Percentiles rank a stretch among this genome's conserved stretches.
Conservation (phyloP, 2,888 invertebrate genomes). For the Amphimallon solstitiale region DNA sequence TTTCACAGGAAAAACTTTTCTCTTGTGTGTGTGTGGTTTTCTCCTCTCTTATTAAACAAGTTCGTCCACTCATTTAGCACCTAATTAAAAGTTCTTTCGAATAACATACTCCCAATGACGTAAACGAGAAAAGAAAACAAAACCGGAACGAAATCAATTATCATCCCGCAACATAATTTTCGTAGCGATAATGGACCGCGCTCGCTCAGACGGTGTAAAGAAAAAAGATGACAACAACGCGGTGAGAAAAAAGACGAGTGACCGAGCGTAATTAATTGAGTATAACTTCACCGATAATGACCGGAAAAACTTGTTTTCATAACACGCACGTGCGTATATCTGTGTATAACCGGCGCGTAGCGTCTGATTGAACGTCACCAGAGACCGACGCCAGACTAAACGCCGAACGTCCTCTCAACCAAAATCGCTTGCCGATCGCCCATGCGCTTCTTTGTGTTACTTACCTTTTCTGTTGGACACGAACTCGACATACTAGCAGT, state of each 20-base stretch:
- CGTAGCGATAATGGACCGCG: background rate
- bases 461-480: background rate
- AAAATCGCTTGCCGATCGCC: slow-evolving; percentile 17
- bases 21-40: background rate
- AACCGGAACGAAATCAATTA: slow-evolving; percentile 5
- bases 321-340: slow-evolving; percentile 21
- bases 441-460: slow-evolving; percentile 20
- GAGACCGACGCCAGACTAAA: slow-evolving; percentile 26
- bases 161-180: slow-evolving; percentile 6
- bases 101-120: background rate
- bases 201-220: background rate
- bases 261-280: background rate
- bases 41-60: background rate
- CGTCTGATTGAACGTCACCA: slow-evolving; percentile 21
- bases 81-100: slow-evolving; percentile 19
- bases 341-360: background rate
- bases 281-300: too few relatives aligned
- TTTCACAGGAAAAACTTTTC: too few relatives aligned
- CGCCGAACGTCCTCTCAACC: background rate
- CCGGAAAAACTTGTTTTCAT: too few relatives aligned
- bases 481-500: background rate
- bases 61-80: slow-evolving; percentile 23
- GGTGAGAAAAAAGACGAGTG: background rate
- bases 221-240: background rate
- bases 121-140: background rate